Conservation (phyloP, 2,113 vertebrate species). For the Henicopernis longicauda region DNA sequence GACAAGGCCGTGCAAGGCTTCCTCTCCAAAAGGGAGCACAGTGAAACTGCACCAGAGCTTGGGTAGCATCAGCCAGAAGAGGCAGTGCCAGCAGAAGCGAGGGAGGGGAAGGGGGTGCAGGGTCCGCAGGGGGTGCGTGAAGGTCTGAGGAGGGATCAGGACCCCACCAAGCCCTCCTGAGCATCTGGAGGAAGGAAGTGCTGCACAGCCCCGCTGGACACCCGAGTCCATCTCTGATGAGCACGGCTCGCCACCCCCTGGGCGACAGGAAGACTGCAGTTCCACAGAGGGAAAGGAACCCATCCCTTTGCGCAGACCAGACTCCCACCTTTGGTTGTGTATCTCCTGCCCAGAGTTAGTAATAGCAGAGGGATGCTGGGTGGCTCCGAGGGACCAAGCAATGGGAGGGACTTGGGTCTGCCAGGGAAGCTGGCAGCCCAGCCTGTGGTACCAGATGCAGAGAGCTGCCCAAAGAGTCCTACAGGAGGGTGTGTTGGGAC, state of each 20-base stretch:
- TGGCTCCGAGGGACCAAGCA: neutral
- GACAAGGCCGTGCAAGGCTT: neutral
- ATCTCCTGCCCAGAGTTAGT: neutral
- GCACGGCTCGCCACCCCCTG: conserved; percentile 31
- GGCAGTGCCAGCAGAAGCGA: neutral
- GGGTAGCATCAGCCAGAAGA: neutral
- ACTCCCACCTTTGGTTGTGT: neutral
- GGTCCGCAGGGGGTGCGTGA: neutral
- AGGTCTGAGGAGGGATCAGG: neutral
- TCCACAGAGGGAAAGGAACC: neutral
- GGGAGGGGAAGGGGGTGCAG: neutral
- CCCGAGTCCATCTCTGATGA: neutral
- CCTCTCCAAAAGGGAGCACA: neutral
- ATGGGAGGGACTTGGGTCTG: neutral
- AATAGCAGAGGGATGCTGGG: neutral
- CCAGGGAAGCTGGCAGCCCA: neutral
- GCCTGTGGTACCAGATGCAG: neutral
- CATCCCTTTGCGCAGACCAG: neutral
- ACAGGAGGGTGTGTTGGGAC: neutral
- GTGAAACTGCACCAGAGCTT: neutral
- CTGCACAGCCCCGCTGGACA: neutral
- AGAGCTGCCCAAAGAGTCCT: neutral
- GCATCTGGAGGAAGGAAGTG: neutral
- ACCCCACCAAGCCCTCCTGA: neutral
- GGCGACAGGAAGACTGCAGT: neutral